phyloP scores from a whole-genome alignment of 1,140 invertebrate genomes.

The Helicoverpa armigera region DNA sequence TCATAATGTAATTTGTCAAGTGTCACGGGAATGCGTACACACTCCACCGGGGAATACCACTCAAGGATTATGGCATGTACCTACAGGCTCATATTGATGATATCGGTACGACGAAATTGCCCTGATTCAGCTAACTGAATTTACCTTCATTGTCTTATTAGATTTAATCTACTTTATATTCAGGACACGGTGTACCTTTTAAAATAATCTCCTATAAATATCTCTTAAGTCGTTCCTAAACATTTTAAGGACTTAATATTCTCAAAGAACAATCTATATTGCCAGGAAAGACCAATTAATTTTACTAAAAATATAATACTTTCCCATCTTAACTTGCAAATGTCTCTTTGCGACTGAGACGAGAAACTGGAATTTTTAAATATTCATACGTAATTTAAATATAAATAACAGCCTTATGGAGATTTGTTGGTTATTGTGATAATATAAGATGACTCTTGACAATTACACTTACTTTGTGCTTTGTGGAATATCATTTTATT shows the following conservation, averaged over 20 bases:
- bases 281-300: slow-evolving; percentile 21
- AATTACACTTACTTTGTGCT: slow-evolving; percentile 19
- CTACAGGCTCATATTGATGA: slow-evolving; percentile 41
- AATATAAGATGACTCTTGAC: slow-evolving; percentile 29
- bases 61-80: slow-evolving; percentile 26
- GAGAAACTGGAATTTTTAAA: slow-evolving; percentile 49
- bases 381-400: slow-evolving; percentile 54
- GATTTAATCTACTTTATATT: slow-evolving; percentile 40
- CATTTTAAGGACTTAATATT: slow-evolving; percentile 31
- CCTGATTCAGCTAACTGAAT: slow-evolving; percentile 39
- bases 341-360: slow-evolving; percentile 46
- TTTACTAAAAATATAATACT: slow-evolving; percentile 49
- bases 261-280: slow-evolving; percentile 28
- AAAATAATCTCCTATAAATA: slow-evolving; percentile 44
- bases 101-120: slow-evolving; percentile 32
- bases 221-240: slow-evolving; percentile 36
- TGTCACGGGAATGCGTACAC: slow-evolving; percentile 54
- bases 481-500: slow-evolving; percentile 11
- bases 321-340: slow-evolving; percentile 51
- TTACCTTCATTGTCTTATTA: slow-evolving; percentile 43
- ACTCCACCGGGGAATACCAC: slow-evolving; percentile 29
- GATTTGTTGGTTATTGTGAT: slow-evolving; percentile 38
- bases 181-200: slow-evolving; percentile 46
- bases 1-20: slow-evolving; percentile 79
- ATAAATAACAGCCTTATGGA: slow-evolving; percentile 49